phyloP scores from a whole-genome alignment of 2,888 invertebrate species.

The Drosophila setosimentum region DNA sequence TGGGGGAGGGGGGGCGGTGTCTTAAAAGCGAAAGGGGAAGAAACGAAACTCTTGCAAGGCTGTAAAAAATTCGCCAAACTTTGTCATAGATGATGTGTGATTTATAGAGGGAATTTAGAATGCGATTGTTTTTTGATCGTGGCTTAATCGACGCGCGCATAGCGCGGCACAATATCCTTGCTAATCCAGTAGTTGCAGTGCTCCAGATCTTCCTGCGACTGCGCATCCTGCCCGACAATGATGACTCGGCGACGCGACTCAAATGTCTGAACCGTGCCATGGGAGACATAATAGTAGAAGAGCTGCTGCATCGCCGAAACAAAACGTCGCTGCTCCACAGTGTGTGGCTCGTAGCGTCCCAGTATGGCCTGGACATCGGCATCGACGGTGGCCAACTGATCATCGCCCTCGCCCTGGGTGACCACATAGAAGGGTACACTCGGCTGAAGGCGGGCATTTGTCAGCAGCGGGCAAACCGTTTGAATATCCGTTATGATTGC shows the following conservation, averaged over 20 bases:
- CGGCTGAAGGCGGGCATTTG: conserved; percentile 88
- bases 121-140: conserved; percentile 7
- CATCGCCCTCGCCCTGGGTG: conserved; percentile 86
- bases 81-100: conserved; percentile 36
- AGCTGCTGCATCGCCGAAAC: conserved; percentile 92
- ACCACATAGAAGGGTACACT: conserved; percentile 91
- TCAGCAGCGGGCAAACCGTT: conserved; percentile 91
- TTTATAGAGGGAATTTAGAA: not conserved
- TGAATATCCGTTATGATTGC: conserved; percentile 92
- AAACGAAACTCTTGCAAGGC: conserved; percentile 9
- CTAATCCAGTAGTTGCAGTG: conserved; percentile 92
- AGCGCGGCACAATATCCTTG: conserved; percentile 90
- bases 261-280: conserved; percentile 89
- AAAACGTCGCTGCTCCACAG: conserved; percentile 90
- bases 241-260: conserved; percentile 87
- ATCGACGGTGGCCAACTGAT: conserved; percentile 87
- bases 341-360: conserved; percentile 90
- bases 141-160: conserved; percentile 90
- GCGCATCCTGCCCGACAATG: conserved; percentile 90
- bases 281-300: conserved; percentile 93
- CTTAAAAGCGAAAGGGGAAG: not conserved
- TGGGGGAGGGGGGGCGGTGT: not conserved
- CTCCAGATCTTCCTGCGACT: conserved; percentile 88
- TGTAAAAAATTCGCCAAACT: conserved; percentile 39
- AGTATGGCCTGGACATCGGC: conserved; percentile 92